These are phyloP conservation scores for Tetramorium bicarinatum DNA, from an alignment of 2,888 invertebrate genomes.

Conservation along the genomic window DNA sequence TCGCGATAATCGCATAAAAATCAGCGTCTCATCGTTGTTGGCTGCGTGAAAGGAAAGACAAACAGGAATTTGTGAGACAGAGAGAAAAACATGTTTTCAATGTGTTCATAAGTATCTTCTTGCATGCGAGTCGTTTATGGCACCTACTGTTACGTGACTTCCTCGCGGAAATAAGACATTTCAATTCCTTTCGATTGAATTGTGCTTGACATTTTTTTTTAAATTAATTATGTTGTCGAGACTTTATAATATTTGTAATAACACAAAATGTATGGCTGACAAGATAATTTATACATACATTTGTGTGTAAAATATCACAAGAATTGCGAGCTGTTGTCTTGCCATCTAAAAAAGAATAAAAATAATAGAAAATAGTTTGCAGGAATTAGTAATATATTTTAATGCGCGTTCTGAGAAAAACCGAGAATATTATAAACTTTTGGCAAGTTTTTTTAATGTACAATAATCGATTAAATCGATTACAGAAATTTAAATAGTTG, in stretches of 20 bases:
- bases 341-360: neutral
- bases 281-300: neutral
- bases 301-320: neutral
- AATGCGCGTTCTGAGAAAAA: neutral
- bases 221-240: conserved; percentile 8
- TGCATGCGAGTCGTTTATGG: conserved; percentile 36
- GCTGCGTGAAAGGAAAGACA: conserved; percentile 14
- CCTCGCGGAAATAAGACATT: conserved; percentile 68
- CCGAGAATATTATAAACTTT: neutral
- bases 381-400: neutral
- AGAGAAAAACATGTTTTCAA: conserved; percentile 7
- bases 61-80: neutral
- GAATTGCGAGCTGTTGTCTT: neutral
- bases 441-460: neutral
- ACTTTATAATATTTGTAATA: neutral
- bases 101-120: conserved; percentile 57
- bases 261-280: neutral
- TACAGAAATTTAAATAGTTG: neutral
- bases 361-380: neutral
- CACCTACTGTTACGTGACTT: conserved; percentile 68
- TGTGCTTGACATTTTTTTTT: neutral
- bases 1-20: neutral
- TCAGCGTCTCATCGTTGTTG: conserved; percentile 42
- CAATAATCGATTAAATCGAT: neutral
- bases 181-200: conserved; percentile 45